Conservation (phyloP, 2,113 vertebrate species). For the Nipponia nippon region DNA sequence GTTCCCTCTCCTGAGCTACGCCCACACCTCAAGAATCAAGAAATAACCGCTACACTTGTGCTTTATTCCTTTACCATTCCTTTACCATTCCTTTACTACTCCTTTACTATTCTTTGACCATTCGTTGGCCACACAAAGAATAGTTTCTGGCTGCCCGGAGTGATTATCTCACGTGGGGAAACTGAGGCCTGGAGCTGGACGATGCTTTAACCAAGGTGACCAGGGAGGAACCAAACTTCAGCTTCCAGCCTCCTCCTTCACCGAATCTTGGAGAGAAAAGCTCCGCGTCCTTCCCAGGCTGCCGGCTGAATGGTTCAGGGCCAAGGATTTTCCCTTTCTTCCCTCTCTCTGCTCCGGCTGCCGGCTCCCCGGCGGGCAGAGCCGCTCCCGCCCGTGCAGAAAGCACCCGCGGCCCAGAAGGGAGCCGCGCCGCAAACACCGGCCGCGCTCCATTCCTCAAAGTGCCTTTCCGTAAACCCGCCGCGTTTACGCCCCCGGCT, state of each 20-base stretch:
- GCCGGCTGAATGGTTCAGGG: not conserved
- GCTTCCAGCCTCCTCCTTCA: not conserved
- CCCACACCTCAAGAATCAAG: not conserved
- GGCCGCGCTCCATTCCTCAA: fast-evolving
- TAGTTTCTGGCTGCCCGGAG: not conserved
- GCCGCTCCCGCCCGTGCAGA: not conserved
- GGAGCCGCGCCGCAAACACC: fast-evolving
- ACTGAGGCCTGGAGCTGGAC: not conserved
- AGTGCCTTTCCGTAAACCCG: not conserved
- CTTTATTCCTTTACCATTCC: not conserved
- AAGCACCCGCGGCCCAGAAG: not conserved
- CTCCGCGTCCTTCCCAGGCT: not conserved
- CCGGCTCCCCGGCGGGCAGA: not conserved
- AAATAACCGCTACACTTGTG: not conserved
- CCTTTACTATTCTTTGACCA: too few species aligned
- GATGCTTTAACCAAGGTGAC: not conserved
- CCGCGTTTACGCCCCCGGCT: not conserved
- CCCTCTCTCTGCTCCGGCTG: not conserved
- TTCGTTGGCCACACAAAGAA: not conserved
- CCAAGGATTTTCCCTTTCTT: not conserved
- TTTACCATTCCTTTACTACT: not conserved
- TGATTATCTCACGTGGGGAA: fast-evolving
- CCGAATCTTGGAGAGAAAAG: not conserved
- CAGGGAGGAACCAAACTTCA: not conserved
- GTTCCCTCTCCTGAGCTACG: not conserved